Evolutionary conservation across 2,888 invertebrate genomes (phyloP), one percentile per base, ranked within the genome.

Genomic region (Blera fallax): DNA sequence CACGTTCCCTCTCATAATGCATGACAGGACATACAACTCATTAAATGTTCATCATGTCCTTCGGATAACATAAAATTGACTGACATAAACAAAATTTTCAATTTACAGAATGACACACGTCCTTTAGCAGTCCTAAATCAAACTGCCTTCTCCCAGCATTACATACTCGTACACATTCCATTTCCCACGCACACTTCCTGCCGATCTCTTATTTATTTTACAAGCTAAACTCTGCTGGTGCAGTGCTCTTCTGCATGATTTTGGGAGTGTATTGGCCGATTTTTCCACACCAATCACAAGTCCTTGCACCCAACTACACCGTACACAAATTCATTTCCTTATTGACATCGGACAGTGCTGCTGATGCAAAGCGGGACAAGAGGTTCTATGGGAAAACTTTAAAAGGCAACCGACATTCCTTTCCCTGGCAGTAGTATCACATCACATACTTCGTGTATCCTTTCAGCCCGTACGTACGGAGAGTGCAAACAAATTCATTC

Each of bases 401-500:
- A 16, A 52, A 52, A 29, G 69, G 43, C 24, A 60, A 40, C 43
- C 62, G n/a, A 29, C 45, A 48, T 34, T 65, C 54, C 74, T 50
- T 60, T 48, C 58, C 45, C 29, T 27, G 34, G 29, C 56, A 37
- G 56, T 2, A 60, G 37, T 69, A 54, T 79, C 79, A 24, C 40
- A 45, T 45, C 62, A 27, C 18, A 74, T 73, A 48, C 37, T 72
- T 73, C 21, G n/a, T 45, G 64, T 43, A 54, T 78, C 77, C 72
- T 54, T 62, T 74, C 34, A 21, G 14, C 10, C 16, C 2, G 29
- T 40, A 37, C 52, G 40, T 48, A 34, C 27, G 2, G 60, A 43
- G 60, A 78, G 78, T 78, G 72, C 78, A 83, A 83, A 83, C 83
- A 83, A 73, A 83, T 73, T 65, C 67, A 74, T 74, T 80, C 67